phyloP scores from a whole-genome alignment of 2,888 invertebrate species.

The Apamea sordens region DNA sequence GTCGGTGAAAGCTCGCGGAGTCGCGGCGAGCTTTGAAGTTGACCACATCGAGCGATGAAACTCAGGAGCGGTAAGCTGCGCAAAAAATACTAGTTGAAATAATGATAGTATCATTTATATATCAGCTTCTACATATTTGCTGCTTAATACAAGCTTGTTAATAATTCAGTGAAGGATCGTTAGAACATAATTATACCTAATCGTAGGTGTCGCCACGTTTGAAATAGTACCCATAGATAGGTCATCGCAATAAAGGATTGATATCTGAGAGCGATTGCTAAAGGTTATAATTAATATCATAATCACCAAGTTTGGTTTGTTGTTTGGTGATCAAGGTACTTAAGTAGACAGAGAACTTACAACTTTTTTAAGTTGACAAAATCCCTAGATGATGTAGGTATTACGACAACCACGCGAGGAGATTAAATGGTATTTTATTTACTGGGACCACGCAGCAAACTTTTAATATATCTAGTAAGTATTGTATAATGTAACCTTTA shows the following conservation, averaged over 20 bases:
- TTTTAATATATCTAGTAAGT: not conserved
- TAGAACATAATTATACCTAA: not conserved
- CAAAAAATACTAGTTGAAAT: slow-evolving; percentile 37
- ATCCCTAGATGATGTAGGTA: not conserved
- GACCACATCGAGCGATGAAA: slow-evolving; percentile 54
- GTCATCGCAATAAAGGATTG: not conserved
- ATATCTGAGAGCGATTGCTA: not conserved
- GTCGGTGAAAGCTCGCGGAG: slow-evolving; percentile 71
- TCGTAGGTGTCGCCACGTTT: not conserved
- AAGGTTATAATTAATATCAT: not conserved
- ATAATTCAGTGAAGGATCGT: not conserved
- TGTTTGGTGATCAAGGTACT: not conserved
- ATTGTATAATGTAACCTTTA: slow-evolving; percentile 28
- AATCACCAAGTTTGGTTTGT: not conserved
- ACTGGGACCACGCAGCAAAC: not conserved
- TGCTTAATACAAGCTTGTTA: not conserved
- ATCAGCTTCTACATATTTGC: not conserved
- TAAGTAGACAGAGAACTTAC: not conserved
- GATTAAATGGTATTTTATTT: not conserved
- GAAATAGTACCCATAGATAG: not conserved
- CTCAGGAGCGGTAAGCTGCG: slow-evolving; percentile 27
- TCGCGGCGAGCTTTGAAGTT: slow-evolving; percentile 74
- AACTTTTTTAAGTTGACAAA: not conserved
- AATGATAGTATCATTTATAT: slow-evolving; percentile 34
- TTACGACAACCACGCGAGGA: not conserved